phyloP scores from a whole-genome alignment of 2,113 vertebrate species.

The Ceyx cyanopectus region DNA sequence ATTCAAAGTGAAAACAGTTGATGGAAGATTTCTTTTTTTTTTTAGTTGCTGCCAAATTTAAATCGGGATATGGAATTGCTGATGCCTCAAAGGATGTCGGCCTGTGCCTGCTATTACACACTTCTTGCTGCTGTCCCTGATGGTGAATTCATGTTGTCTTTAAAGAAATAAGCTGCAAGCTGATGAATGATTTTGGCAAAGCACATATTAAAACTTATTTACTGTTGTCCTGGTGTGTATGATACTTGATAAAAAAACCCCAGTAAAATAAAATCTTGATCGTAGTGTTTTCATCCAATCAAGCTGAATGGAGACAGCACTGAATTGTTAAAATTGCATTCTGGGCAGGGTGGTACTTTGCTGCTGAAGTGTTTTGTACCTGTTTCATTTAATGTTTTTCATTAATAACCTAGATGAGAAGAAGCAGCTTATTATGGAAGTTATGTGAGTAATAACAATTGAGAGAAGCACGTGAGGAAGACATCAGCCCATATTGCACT shows the following conservation, averaged over 20 bases:
- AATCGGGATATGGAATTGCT: not conserved
- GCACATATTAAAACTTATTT: not conserved
- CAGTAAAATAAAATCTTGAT: not conserved
- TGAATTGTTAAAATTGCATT: not conserved
- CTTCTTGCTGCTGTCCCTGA: not conserved
- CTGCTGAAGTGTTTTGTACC: not conserved
- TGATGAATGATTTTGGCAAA: not conserved
- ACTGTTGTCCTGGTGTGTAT: not conserved
- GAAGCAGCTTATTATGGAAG: not conserved
- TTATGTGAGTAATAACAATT: not conserved
- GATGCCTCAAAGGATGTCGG: not conserved
- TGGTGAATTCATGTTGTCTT: not conserved
- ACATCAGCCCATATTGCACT: not conserved
- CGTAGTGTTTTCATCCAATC: not conserved
- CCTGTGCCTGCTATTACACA: not conserved
- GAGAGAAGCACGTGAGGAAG: not conserved
- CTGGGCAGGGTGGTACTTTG: not conserved
- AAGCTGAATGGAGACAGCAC: not conserved
- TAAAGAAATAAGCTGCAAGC: not conserved
- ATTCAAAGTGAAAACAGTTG: not conserved
- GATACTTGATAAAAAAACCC: not conserved
- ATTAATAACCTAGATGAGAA: not conserved
- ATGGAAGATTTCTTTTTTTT: not conserved
- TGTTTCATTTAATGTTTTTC: not conserved
- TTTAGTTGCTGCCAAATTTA: not conserved